A percentile compares a stretch with the other conserved stretches of the same genome.
Evolutionary conservation across 2,797 vertebrate genomes (phyloP).

Genomic region (Pitangus sulphuratus): DNA sequence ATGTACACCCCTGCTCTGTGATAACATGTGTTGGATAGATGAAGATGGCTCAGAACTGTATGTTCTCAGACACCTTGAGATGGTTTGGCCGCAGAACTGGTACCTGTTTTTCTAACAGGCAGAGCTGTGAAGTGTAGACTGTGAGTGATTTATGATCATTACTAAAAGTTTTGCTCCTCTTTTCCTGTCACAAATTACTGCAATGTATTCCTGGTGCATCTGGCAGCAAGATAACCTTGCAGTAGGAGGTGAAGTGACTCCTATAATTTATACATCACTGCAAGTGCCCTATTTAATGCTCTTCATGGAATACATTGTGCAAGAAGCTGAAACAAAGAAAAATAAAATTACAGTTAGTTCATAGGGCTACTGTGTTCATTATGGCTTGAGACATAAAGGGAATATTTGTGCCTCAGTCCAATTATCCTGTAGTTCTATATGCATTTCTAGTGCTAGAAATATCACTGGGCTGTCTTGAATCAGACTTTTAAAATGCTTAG

Average conservation of each 20-base stretch:
- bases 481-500: slow-evolving; percentile 1
- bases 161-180: not conserved
- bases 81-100: not conserved
- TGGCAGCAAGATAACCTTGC: not conserved
- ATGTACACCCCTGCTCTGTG: accelerated
- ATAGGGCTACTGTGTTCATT: slow-evolving; percentile 59
- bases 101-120: not conserved
- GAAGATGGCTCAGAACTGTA: not conserved
- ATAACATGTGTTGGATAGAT: not conserved
- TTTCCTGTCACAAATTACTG: not conserved
- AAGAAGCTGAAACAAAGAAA: slow-evolving; percentile 35
- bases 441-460: slow-evolving; percentile 57
- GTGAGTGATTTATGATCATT: not conserved
- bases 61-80: not conserved
- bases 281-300: not conserved
- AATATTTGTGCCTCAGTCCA: slow-evolving; percentile 67
- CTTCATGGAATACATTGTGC: slow-evolving; percentile 3
- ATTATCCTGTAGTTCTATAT: slow-evolving; percentile 61
- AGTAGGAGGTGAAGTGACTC: slow-evolving; percentile 31
- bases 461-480: slow-evolving; percentile 51
- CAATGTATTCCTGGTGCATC: not conserved
- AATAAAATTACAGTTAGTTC: slow-evolving; percentile 62
- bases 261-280: slow-evolving; percentile 25
- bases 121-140: not conserved
- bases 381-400: slow-evolving; percentile 63